A percentile compares a stretch with the other conserved stretches of the same genome.
Conservation (phyloP, 2,113 vertebrate genomes). For the Chrysochloris asiatica region DNA sequence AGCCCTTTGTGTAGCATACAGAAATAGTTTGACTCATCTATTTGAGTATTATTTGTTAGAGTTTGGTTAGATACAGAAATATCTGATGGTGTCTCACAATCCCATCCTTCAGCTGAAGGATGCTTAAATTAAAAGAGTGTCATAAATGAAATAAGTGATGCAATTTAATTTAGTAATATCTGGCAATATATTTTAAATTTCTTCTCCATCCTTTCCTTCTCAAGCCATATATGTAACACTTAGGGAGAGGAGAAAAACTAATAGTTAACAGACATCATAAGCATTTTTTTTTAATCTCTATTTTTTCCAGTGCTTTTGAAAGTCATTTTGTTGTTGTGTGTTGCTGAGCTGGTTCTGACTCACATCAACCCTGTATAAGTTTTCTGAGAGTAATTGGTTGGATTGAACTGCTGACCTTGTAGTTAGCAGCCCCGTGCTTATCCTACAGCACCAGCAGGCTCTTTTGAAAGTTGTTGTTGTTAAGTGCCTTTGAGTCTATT, state of each 20-base stretch:
- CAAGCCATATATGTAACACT: background rate
- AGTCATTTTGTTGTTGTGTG: background rate
- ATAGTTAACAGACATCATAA: background rate
- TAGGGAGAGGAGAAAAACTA: background rate
- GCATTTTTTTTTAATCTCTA: background rate
- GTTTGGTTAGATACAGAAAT: conserved; percentile 16
- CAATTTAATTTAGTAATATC: background rate
- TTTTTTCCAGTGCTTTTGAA: background rate
- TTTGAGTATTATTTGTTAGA: background rate
- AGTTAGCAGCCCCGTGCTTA: no score
- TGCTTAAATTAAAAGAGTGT: background rate
- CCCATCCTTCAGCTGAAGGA: conserved; percentile 4
- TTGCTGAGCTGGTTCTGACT: no score
- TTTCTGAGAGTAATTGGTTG: no score
- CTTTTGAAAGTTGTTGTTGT: no score
- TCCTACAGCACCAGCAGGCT: no score
- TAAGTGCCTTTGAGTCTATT: no score
- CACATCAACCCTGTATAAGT: no score
- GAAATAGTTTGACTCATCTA: background rate
- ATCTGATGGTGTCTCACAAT: background rate
- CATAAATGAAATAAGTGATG: conserved; percentile 23
- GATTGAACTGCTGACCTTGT: no score
- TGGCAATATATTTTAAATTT: background rate
- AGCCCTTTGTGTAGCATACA: background rate
- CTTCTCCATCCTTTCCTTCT: background rate